Evolutionary conservation across 2,797 vertebrate genomes (phyloP).

Genomic region (Sebastes melanostomus): DNA sequence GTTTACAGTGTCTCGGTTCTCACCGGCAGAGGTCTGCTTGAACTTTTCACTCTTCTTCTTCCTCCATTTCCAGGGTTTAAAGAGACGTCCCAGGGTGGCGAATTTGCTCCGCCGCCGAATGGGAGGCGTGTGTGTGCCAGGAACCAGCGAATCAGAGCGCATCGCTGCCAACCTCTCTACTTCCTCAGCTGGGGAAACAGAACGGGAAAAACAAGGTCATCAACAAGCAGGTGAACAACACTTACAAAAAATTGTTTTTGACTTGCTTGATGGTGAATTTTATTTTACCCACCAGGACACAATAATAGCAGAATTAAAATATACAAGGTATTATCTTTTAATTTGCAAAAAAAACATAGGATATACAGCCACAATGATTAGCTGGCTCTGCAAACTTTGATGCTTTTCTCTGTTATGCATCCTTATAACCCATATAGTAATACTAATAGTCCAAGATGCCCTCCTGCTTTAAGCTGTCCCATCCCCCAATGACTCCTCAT

Average conservation of each 20-base stretch:
- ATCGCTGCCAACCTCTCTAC: constrained; percentile 95
- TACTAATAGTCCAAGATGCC: background rate
- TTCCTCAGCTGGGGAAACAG: constrained; percentile 87
- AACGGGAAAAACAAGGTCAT: constrained; percentile 14
- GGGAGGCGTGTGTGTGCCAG: constrained; percentile 95
- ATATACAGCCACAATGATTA: background rate
- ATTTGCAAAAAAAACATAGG: background rate
- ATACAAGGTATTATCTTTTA: background rate
- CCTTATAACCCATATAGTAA: background rate
- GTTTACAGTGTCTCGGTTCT: constrained; percentile 10
- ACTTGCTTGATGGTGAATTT: background rate
- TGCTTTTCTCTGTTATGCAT: background rate
- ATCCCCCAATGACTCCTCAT: background rate
- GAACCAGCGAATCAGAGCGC: constrained; percentile 97
- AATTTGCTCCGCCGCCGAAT: constrained; percentile 96
- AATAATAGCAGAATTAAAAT: background rate
- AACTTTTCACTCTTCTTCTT: constrained; percentile 99
- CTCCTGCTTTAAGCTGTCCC: background rate
- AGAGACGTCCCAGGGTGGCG: constrained; percentile 91
- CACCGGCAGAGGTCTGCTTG: constrained; percentile 95
- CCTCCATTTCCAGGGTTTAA: constrained; percentile 98
- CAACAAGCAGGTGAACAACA: constrained; percentile 16
- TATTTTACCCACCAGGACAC: background rate
- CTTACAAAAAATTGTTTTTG: background rate
- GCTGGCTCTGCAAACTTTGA: background rate